Evolutionary conservation across 2,113 vertebrate species (phyloP).

Genomic region (Chionodraco myersi): DNA sequence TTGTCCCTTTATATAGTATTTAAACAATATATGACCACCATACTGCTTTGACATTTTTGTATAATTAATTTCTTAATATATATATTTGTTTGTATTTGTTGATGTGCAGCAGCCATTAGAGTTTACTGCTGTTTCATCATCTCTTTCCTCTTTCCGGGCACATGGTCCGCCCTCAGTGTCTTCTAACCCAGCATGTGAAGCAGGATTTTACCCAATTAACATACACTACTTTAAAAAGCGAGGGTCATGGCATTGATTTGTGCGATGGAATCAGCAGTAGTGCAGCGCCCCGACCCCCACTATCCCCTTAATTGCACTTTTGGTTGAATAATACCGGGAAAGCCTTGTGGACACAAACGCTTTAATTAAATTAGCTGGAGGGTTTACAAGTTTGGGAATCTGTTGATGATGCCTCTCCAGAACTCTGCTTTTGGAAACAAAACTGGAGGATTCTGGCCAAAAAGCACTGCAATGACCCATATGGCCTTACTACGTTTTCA

Average conservation of each 20-base stretch:
- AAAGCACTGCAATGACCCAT: conserved; percentile 7
- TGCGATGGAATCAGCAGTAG: not conserved
- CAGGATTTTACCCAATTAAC: conserved; percentile 26
- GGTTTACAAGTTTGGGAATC: conserved; percentile 53
- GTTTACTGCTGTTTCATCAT: not conserved
- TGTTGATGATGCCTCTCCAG: conserved; percentile 10
- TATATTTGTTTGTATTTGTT: not conserved
- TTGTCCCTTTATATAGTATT: not conserved
- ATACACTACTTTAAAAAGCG: not conserved
- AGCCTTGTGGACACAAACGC: conserved; percentile 54
- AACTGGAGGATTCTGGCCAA: conserved; percentile 15
- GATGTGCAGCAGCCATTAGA: not conserved
- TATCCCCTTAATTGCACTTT: conserved; percentile 46
- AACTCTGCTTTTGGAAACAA: conserved; percentile 36
- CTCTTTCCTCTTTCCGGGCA: not conserved
- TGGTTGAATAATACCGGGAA: conserved; percentile 48
- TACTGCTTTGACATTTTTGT: not conserved
- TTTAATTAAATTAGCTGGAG: conserved; percentile 66
- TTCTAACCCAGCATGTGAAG: not conserved
- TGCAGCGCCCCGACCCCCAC: conserved; percentile 14
- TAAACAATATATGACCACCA: not conserved
- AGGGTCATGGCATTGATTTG: conserved; percentile 3
- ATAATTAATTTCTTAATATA: not conserved
- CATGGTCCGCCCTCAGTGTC: not conserved
- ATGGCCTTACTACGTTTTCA: conserved; percentile 19